Evolutionary conservation across 1,140 invertebrate genomes (phyloP).

Genomic region (Steinernema feltiae): DNA sequence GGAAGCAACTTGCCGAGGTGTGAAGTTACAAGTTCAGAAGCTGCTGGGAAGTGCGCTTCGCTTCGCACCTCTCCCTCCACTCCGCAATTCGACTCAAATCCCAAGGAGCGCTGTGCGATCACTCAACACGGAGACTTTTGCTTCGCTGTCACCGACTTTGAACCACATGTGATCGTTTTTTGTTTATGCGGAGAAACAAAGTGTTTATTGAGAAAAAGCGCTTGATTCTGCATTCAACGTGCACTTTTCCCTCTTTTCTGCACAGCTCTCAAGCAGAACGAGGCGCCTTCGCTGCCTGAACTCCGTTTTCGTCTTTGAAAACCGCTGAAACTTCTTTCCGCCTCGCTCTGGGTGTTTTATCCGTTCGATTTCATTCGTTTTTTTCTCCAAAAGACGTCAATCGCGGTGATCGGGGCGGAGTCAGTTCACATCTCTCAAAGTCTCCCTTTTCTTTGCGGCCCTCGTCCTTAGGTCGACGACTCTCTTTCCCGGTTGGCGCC

Average conservation of each 20-base stretch:
- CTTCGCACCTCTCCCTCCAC: too few relatives aligned
- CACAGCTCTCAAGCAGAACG: too few relatives aligned
- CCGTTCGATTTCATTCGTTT: not conserved
- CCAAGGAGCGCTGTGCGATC: too few relatives aligned
- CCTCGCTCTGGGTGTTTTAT: not conserved
- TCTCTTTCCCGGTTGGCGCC: not conserved
- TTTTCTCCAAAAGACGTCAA: constrained; percentile 1
- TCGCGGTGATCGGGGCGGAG: not conserved
- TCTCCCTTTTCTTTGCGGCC: constrained; percentile 1
- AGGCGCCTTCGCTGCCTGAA: not conserved
- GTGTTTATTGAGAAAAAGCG: not conserved
- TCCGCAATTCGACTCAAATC: too few relatives aligned
- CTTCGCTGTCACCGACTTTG: too few relatives aligned
- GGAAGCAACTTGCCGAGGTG: not conserved
- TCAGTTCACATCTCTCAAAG: not conserved
- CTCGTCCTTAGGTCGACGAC: not conserved
- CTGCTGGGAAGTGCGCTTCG: too few relatives aligned
- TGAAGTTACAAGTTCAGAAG: too few relatives aligned
- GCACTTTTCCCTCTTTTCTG: not conserved
- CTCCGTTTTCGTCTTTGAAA: not conserved
- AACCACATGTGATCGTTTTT: not conserved
- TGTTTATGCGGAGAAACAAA: not conserved
- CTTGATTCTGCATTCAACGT: not conserved
- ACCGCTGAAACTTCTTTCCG: not conserved
- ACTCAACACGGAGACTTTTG: too few relatives aligned